Evolutionary conservation across 37 sponge, comb jelly and placozoan species (phyloP), one percentile per base, ranked within the genome.

Genomic region (Lycopodina hypogea): DNA sequence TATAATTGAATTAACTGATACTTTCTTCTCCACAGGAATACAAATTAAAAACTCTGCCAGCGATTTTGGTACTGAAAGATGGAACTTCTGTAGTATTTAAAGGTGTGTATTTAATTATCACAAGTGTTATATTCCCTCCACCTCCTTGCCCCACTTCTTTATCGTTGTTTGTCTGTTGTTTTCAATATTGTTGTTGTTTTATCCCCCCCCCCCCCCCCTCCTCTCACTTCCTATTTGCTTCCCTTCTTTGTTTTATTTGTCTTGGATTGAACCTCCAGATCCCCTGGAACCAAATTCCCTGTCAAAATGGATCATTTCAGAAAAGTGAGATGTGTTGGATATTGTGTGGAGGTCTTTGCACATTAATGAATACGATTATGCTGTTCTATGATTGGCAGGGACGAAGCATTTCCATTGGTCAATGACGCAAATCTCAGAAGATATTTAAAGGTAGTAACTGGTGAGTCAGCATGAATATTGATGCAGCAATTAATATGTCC

Each of bases 11-110:
- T n/a, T n/a, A n/a, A n/a, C n/a, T n/a, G n/a, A 9, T 45, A 45
- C 9, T 45, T 9, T 4, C 9, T 9, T 45, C 48, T 45, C 9
- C 9, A 70, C 36, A 81, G 81, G 82, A 77, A 15, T 58, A 42
- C 53, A 24, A 55, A 12, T 21, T 82, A 0, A 33, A 62, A 12
- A 72, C 61, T 32, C 61, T 81, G 23, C 88, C 88, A 26, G 58
- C 67, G 9, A 29, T 82, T 23, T 19, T 87, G 62, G 88, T 77
- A 21, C 36, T 81, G 32, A 87, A 87, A 42, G 83, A 87, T 71
- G 78, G 45, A 22, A 57, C n/a, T 22, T 52, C 64, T 18, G 35
- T 71, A 57, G 30, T 19, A 14, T 87, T 75, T 62, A 48, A 66
- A 87, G 76, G 87, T 87, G 45, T 6, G 28, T 2, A 45, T 39